Evolutionary conservation across 2,888 invertebrate species (phyloP).

Genomic region (Slavum lentiscoides): DNA sequence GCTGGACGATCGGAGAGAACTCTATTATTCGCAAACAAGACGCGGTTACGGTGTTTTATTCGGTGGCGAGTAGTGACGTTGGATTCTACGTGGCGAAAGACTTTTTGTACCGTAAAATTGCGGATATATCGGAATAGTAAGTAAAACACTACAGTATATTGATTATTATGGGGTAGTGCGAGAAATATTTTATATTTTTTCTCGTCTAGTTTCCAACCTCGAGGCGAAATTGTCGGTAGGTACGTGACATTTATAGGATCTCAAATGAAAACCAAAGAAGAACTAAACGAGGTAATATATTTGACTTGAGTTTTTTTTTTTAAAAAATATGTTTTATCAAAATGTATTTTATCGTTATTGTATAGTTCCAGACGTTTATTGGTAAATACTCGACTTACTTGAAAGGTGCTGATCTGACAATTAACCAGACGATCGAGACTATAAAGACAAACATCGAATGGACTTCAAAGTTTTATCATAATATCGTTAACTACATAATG

Average conservation of each 20-base stretch:
- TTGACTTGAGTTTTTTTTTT: conserved; percentile 20
- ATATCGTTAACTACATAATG: conserved; percentile 25
- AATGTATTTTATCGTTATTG: conserved; percentile 55
- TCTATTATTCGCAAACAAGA: conserved; percentile 75
- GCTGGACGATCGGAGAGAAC: conserved; percentile 67
- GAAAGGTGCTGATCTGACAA: conserved; percentile 70
- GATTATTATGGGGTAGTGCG: no score
- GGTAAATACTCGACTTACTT: conserved; percentile 65
- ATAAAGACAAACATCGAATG: conserved; percentile 76
- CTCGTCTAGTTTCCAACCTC: conserved; percentile 61
- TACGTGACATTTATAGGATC: conserved; percentile 62
- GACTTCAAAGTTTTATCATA: conserved; percentile 58
- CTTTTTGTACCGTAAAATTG: conserved; percentile 70
- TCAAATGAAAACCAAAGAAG: conserved; percentile 62
- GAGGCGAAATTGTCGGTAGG: conserved; percentile 61
- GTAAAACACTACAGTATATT: no score
- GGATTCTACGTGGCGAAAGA: conserved; percentile 75
- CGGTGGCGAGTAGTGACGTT: conserved; percentile 67
- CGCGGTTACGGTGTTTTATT: conserved; percentile 66
- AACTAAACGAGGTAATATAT: conserved; percentile 60
- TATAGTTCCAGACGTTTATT: conserved; percentile 65
- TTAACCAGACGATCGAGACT: conserved; percentile 74
- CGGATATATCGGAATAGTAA: conserved; percentile 69
- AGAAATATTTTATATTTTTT: no score
- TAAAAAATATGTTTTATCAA: not conserved